phyloP scores from a whole-genome alignment of 1,140 invertebrate genomes.

The Drosophila ercepeae region DNA sequence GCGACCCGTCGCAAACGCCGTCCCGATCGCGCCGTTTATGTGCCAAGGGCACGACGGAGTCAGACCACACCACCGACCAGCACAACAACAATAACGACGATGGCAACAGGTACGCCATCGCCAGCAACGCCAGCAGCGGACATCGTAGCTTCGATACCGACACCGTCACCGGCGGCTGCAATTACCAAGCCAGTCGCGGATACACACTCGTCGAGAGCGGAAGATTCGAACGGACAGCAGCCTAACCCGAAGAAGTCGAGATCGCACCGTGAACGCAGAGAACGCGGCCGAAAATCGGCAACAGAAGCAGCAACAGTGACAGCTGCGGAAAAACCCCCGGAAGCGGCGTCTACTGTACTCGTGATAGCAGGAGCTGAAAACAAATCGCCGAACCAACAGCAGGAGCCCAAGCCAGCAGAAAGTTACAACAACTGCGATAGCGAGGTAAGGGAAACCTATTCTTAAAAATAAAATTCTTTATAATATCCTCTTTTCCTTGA shows the following conservation, averaged over 20 bases:
- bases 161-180: conserved; percentile 20
- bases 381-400: conserved; percentile 34
- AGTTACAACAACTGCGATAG: conserved; percentile 59
- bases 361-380: conserved; percentile 55
- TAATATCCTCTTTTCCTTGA: neutral
- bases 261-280: conserved; percentile 53
- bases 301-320: neutral
- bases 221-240: conserved; percentile 49
- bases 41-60: conserved; percentile 88
- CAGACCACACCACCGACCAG: conserved; percentile 83
- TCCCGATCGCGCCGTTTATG: conserved; percentile 91
- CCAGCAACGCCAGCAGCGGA: conserved; percentile 26
- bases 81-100: conserved; percentile 26
- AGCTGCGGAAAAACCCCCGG: conserved; percentile 27
- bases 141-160: conserved; percentile 18
- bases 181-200: conserved; percentile 53
- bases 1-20: conserved; percentile 85
- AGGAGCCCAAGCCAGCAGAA: conserved; percentile 39
- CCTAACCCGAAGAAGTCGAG: conserved; percentile 53
- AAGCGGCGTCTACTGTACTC: conserved; percentile 50
- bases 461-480: neutral
- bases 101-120: conserved; percentile 15
- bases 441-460: conserved; percentile 35
- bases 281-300: conserved; percentile 62
- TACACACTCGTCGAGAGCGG: conserved; percentile 47